phyloP scores from a whole-genome alignment of 2,113 vertebrate species.

The Saccopteryx leptura region DNA sequence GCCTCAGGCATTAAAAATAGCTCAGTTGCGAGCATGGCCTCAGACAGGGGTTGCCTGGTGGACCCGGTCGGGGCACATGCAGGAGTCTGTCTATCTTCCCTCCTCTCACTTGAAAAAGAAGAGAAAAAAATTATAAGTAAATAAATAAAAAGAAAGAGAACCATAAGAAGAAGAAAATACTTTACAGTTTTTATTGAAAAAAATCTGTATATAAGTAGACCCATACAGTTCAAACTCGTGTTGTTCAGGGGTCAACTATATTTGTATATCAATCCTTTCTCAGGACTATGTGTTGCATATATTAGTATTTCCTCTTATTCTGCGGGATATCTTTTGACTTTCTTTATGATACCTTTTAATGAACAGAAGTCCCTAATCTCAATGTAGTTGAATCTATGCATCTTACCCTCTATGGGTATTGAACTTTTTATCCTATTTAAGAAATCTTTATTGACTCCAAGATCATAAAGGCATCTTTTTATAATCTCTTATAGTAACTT shows the following conservation, averaged over 20 bases:
- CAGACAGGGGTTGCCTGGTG: too few relatives aligned
- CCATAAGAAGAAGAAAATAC: not conserved
- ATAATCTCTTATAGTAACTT: not conserved
- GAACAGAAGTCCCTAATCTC: slow-evolving; percentile 44
- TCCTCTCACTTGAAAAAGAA: too few relatives aligned
- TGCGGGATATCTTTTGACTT: not conserved
- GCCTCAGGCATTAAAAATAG: too few relatives aligned
- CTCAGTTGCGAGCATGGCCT: too few relatives aligned
- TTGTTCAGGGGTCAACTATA: not conserved
- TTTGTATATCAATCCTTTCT: not conserved
- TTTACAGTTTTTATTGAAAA: not conserved
- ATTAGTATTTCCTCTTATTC: not conserved
- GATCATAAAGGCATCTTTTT: not conserved
- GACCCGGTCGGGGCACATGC: too few relatives aligned
- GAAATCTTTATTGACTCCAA: not conserved
- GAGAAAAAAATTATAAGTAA: not conserved
- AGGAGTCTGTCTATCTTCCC: too few relatives aligned
- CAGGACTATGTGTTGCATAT: not conserved
- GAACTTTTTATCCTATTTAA: not conserved
- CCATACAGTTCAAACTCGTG: not conserved
- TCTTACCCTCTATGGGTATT: not conserved
- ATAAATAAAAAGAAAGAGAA: not conserved
- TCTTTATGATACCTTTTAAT: not conserved
- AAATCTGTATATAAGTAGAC: too few relatives aligned
- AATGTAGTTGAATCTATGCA: slow-evolving; percentile 15